phyloP scores from a whole-genome alignment of 1,140 invertebrate genomes.

The Musca domestica region DNA sequence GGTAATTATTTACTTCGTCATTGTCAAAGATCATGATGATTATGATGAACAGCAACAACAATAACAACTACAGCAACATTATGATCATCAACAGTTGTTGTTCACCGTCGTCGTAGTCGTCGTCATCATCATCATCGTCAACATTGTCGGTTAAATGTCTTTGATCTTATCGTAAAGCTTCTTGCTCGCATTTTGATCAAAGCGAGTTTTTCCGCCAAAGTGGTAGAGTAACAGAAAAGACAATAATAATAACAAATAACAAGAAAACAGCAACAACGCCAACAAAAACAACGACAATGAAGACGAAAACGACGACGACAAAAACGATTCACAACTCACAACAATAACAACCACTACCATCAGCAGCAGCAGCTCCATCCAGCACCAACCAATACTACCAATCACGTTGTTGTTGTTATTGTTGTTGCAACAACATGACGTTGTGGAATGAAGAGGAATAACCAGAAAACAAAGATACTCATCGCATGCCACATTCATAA shows the following conservation, averaged over 20 bases:
- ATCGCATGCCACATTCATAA: no score
- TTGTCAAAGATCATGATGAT: no score
- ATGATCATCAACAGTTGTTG: neutral
- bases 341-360: neutral
- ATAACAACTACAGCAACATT: neutral
- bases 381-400: no score
- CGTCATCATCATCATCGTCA: constrained; percentile 16
- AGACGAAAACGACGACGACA: constrained; percentile 21
- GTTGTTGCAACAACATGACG: no score
- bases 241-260: constrained; percentile 19
- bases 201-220: constrained; percentile 53
- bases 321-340: neutral
- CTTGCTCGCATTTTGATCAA: constrained; percentile 55
- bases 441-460: no score
- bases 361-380: neutral
- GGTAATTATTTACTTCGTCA: no score
- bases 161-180: constrained; percentile 55
- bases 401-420: no score
- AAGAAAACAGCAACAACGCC: constrained; percentile 16
- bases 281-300: constrained; percentile 6
- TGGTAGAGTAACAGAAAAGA: constrained; percentile 25
- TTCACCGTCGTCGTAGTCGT: neutral
- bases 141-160: constrained; percentile 47
- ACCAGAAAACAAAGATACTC: no score
- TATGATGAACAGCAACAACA: no score